Conservation (phyloP, 2,113 vertebrate genomes). For the Engystomops pustulosus region DNA sequence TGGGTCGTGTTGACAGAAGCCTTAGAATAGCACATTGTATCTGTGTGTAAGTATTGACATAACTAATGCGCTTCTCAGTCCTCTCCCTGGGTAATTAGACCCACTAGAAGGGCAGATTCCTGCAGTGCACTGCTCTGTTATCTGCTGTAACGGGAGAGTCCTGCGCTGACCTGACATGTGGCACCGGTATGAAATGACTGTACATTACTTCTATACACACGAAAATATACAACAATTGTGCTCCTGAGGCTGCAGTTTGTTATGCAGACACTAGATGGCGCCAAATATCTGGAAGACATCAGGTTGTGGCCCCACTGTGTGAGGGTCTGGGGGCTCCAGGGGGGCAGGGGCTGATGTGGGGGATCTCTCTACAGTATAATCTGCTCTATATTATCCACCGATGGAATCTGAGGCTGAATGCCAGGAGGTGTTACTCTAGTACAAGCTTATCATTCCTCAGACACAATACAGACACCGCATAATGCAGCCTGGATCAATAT, state of each 20-base stretch:
- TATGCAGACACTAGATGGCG: neutral
- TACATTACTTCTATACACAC: too few species aligned
- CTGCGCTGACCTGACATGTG: too few species aligned
- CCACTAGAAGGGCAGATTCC: too few species aligned
- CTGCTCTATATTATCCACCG: neutral
- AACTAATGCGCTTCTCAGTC: too few species aligned
- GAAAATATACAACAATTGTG: neutral
- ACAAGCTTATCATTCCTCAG: neutral
- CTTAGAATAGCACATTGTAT: too few species aligned
- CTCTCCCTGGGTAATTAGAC: too few species aligned
- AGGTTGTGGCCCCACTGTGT: neutral
- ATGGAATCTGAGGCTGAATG: neutral
- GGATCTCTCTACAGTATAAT: neutral
- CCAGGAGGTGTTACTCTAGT: neutral
- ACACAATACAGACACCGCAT: neutral
- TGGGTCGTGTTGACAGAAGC: too few species aligned
- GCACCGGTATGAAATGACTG: too few species aligned
- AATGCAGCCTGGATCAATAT: conserved; percentile 6
- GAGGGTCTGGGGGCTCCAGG: neutral
- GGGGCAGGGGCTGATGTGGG: neutral
- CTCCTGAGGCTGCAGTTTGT: neutral
- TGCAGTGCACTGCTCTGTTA: too few species aligned
- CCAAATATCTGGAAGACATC: neutral
- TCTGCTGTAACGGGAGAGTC: too few species aligned
- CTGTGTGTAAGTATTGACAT: too few species aligned